Percentiles rank a stretch among this genome's conserved stretches.
phyloP scores from a whole-genome alignment of 2,797 vertebrate species.

The Dryobates pubescens region DNA sequence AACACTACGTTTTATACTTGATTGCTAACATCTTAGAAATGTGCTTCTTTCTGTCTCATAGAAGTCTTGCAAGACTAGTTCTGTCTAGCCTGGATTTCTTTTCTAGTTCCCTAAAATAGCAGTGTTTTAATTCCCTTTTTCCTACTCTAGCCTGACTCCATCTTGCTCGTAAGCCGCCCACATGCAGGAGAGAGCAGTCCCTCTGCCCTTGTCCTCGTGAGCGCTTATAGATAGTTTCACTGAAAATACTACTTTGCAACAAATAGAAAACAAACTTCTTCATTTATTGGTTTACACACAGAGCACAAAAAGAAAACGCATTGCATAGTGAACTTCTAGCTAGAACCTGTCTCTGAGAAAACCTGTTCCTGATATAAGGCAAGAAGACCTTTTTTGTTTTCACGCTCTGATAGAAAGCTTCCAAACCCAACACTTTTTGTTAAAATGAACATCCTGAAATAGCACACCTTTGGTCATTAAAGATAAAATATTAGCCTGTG shows the following conservation, averaged over 20 bases:
- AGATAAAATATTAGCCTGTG: neutral
- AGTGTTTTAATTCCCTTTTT: neutral
- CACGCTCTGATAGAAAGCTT: neutral
- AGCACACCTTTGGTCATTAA: neutral
- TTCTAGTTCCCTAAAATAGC: neutral
- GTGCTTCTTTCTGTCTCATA: neutral
- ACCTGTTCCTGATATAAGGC: neutral
- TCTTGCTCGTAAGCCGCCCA: neutral
- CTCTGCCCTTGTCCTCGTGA: neutral
- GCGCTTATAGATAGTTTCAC: neutral
- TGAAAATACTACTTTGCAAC: neutral
- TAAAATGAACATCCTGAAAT: neutral
- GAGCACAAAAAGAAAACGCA: neutral
- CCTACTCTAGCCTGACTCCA: neutral
- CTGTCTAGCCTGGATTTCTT: neutral
- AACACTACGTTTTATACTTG: neutral
- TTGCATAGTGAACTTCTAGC: rapidly evolving
- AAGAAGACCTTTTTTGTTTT: neutral
- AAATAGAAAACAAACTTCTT: neutral
- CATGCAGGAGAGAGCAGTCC: neutral
- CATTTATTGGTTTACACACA: neutral
- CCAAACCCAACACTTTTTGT: neutral
- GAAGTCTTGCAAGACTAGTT: neutral
- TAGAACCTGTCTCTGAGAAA: neutral
- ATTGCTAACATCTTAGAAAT: neutral